Conservation (phyloP, 1,140 invertebrate species). For the Carcinoscorpius rotundicauda region DNA sequence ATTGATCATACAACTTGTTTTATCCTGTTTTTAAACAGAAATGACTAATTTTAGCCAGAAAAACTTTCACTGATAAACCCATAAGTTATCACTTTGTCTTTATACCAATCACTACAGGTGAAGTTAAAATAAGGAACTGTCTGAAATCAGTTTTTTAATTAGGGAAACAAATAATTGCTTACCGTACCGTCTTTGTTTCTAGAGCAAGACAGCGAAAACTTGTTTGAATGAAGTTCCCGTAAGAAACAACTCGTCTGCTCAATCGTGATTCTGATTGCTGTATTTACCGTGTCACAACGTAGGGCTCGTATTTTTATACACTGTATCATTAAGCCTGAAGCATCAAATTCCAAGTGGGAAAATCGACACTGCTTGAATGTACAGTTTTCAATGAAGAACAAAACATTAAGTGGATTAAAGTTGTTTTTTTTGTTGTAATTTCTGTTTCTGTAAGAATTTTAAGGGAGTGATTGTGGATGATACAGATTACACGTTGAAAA, state of each 20-base stretch:
- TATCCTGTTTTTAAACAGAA: not conserved
- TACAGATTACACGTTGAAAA: too few relatives aligned
- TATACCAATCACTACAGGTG: not conserved
- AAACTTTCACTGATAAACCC: conserved; percentile 5
- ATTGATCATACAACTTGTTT: not conserved
- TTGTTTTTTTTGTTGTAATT: too few relatives aligned
- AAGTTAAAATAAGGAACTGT: not conserved
- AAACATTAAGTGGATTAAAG: not conserved
- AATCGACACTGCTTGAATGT: not conserved
- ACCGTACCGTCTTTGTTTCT: conserved; percentile 4
- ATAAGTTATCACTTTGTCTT: not conserved
- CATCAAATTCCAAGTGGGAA: not conserved
- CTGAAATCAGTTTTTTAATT: conserved; percentile 10
- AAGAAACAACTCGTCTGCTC: conserved; percentile 37
- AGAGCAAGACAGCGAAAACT: conserved; percentile 65
- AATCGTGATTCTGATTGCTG: not conserved
- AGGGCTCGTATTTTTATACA: not conserved
- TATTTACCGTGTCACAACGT: not conserved
- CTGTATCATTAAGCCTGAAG: not conserved
- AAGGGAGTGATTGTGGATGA: too few relatives aligned
- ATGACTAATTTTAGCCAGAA: not conserved
- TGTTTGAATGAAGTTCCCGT: conserved; percentile 76
- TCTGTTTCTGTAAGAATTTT: too few relatives aligned
- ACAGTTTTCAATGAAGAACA: not conserved
- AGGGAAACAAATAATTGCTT: too few relatives aligned